Percentiles rank a stretch among this genome's conserved stretches.
phyloP scores from a whole-genome alignment of 2,888 invertebrate genomes.

The Yponomeuta malinellus region DNA sequence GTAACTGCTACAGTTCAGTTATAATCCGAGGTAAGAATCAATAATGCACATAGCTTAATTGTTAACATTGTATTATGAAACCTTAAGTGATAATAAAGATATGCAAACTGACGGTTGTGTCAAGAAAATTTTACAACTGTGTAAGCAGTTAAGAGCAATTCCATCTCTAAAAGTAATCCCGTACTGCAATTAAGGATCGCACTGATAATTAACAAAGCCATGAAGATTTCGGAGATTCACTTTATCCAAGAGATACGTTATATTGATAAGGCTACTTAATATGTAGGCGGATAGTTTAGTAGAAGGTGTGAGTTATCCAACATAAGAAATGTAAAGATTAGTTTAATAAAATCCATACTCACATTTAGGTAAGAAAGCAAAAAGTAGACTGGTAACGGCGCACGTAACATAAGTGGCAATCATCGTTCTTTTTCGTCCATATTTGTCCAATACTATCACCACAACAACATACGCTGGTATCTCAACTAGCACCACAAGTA shows the following conservation, averaged over 20 bases:
- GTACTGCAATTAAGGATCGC: background rate
- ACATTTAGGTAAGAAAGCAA: conserved; percentile 78
- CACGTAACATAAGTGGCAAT: conserved; percentile 78
- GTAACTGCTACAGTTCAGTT: too few species aligned
- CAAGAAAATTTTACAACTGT: background rate
- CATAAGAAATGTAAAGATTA: background rate
- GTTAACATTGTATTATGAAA: background rate
- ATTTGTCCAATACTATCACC: conserved; percentile 78
- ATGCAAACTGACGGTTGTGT: background rate
- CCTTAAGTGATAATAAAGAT: background rate
- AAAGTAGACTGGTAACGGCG: conserved; percentile 75
- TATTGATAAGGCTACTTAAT: background rate
- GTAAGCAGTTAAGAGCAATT: background rate
- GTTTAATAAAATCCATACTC: conserved; percentile 29
- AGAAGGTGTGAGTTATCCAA: background rate
- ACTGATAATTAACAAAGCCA: background rate
- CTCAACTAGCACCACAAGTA: conserved; percentile 78
- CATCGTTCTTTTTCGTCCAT: conserved; percentile 80
- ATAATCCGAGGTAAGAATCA: too few species aligned
- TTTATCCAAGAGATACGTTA: too few species aligned
- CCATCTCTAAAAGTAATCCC: background rate
- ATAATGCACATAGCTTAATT: too few species aligned
- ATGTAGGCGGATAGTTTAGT: background rate
- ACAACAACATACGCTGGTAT: conserved; percentile 83
- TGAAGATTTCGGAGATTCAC: too few species aligned